Evolutionary conservation across 2,888 invertebrate genomes (phyloP).

Genomic region (Ornithoptera priamus): DNA sequence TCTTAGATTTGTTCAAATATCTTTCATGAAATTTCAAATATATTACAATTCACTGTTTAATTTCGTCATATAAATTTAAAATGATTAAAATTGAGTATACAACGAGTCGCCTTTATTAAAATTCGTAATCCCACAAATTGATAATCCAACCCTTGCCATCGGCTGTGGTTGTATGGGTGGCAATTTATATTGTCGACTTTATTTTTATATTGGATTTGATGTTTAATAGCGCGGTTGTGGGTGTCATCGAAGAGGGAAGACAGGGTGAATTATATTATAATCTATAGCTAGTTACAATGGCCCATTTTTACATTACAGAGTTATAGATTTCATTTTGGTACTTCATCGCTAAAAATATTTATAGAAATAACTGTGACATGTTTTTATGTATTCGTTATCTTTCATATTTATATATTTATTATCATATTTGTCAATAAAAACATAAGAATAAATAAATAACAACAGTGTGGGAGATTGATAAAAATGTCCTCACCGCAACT

Average conservation of each 20-base stretch:
- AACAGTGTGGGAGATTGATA: too few relatives aligned
- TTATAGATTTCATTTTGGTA: too few relatives aligned
- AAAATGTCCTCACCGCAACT: too few relatives aligned
- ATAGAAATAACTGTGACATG: too few relatives aligned
- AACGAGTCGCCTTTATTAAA: conserved; percentile 17
- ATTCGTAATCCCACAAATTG: conserved; percentile 45
- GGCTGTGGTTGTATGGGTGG: conserved; percentile 51
- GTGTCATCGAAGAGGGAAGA: conserved; percentile 26
- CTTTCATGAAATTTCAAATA: neutral
- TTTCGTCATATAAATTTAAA: conserved; percentile 8
- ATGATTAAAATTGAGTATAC: conserved; percentile 16
- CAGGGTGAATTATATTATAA: neutral
- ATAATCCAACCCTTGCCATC: conserved; percentile 63
- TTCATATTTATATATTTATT: neutral
- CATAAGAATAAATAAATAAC: neutral
- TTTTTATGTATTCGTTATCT: too few relatives aligned
- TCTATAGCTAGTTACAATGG: neutral
- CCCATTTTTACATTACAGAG: neutral
- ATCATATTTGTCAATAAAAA: neutral
- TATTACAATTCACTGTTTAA: neutral
- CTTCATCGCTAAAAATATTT: too few relatives aligned
- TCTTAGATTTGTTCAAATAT: too few relatives aligned
- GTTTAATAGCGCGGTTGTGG: conserved; percentile 42
- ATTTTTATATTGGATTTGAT: conserved; percentile 61
- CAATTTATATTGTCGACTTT: conserved; percentile 68